phyloP scores from a whole-genome alignment of 2,113 vertebrate genomes.

The Leiothrix lutea region DNA sequence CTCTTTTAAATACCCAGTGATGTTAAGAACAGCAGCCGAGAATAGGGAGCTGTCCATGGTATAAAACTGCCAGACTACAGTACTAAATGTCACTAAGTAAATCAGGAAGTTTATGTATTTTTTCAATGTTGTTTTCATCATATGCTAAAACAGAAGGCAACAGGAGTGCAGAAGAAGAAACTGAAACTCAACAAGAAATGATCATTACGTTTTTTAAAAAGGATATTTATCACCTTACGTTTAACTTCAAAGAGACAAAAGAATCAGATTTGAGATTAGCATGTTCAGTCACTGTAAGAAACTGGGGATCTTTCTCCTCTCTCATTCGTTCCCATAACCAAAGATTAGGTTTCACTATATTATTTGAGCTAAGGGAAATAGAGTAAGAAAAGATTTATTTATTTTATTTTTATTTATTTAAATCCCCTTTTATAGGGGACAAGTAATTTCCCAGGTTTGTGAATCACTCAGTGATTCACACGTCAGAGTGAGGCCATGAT shows the following conservation, averaged over 20 bases:
- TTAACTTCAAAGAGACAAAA: not conserved
- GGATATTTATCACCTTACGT: not conserved
- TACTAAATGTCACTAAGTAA: not conserved
- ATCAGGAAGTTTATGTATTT: not conserved
- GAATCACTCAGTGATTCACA: not conserved
- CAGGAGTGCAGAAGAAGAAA: not conserved
- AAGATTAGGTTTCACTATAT: not conserved
- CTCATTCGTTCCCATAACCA: not conserved
- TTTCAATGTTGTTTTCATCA: not conserved
- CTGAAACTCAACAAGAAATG: not conserved
- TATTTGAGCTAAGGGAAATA: not conserved
- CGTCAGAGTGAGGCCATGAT: not conserved
- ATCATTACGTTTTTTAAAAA: not conserved
- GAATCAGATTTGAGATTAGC: not conserved
- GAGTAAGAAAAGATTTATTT: not conserved
- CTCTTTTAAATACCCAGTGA: not conserved
- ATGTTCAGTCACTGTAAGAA: not conserved
- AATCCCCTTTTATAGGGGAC: not conserved
- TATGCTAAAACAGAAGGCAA: not conserved
- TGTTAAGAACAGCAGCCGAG: not conserved
- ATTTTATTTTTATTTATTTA: not conserved
- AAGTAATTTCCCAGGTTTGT: not conserved
- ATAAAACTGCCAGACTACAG: not conserved
- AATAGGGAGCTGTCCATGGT: not conserved
- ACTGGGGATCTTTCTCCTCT: not conserved